Evolutionary conservation across 1,140 invertebrate genomes (phyloP).

Genomic region (Babylonia areolata): DNA sequence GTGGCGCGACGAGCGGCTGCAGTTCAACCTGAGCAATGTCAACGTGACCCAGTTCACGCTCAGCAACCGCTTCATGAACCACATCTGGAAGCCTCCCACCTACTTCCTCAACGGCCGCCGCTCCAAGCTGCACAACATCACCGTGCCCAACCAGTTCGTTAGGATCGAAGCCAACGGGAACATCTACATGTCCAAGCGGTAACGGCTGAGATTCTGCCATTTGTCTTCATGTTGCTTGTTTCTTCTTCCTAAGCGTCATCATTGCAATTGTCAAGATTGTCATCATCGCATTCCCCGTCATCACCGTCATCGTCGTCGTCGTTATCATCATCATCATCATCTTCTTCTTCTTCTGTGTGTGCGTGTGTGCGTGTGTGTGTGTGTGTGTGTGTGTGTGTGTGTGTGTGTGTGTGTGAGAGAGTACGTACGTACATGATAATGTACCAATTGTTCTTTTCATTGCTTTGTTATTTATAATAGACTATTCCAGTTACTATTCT

Average conservation of each 20-base stretch:
- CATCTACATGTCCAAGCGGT: constrained; percentile 97
- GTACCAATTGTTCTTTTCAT: too few species aligned
- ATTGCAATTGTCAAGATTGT: background rate
- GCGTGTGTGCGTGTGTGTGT: too few species aligned
- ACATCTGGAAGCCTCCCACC: constrained; percentile 97
- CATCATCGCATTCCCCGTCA: background rate
- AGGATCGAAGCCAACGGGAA: constrained; percentile 89
- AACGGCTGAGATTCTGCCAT: too few species aligned
- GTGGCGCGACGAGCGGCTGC: constrained; percentile 79
- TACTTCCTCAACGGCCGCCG: constrained; percentile 96
- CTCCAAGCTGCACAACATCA: constrained; percentile 96
- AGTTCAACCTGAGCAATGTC: constrained; percentile 67
- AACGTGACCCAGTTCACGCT: constrained; percentile 72
- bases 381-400: too few species aligned
- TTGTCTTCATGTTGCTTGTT: background rate
- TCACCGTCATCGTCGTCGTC: background rate
- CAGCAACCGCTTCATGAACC: constrained; percentile 74
- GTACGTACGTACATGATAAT: too few species aligned
- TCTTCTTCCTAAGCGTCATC: background rate
- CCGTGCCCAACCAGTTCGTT: constrained; percentile 94
- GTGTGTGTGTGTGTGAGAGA: too few species aligned
- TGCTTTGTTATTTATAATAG: too few species aligned
- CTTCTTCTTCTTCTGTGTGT: too few species aligned
- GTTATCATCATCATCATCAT: background rate
- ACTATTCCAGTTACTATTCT: too few species aligned